Conservation (phyloP, 2,113 vertebrate species). For the Agelaius phoeniceus region DNA sequence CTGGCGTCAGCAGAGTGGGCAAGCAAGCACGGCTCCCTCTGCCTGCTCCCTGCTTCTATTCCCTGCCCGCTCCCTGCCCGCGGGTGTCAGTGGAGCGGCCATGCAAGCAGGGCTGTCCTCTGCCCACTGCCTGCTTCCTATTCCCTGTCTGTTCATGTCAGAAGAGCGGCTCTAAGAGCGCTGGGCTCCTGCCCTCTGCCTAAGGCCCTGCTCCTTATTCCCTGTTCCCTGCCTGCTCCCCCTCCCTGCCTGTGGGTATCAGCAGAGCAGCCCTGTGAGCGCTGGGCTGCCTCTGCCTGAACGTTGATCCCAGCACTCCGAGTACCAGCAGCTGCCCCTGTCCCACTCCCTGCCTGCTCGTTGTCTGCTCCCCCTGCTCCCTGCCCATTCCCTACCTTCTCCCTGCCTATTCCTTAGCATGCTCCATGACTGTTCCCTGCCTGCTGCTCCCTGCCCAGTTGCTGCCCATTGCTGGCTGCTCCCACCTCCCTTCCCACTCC, state of each 20-base stretch:
- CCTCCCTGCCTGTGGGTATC: background rate
- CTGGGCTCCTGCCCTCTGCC: background rate
- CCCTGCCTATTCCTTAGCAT: background rate
- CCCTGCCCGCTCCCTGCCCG: background rate
- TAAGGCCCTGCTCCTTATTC: background rate
- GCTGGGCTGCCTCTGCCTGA: background rate
- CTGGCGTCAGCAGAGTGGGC: no score
- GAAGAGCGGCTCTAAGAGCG: background rate
- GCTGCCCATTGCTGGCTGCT: background rate
- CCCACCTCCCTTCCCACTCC: background rate
- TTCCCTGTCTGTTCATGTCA: background rate
- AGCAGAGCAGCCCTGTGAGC: fast-evolving
- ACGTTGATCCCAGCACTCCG: fast-evolving
- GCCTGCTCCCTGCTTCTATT: no score
- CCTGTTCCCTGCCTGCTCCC: background rate
- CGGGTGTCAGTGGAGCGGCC: background rate
- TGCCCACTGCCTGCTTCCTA: background rate
- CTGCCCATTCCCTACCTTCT: background rate
- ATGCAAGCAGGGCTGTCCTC: background rate
- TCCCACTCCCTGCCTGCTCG: background rate
- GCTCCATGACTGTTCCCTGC: background rate
- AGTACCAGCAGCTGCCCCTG: background rate
- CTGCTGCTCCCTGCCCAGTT: background rate
- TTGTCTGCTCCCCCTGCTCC: background rate
- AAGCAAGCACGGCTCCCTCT: no score